These are phyloP conservation scores for Physocephala rufipes DNA, from an alignment of 2,888 invertebrate genomes.

Conservation along the genomic window DNA sequence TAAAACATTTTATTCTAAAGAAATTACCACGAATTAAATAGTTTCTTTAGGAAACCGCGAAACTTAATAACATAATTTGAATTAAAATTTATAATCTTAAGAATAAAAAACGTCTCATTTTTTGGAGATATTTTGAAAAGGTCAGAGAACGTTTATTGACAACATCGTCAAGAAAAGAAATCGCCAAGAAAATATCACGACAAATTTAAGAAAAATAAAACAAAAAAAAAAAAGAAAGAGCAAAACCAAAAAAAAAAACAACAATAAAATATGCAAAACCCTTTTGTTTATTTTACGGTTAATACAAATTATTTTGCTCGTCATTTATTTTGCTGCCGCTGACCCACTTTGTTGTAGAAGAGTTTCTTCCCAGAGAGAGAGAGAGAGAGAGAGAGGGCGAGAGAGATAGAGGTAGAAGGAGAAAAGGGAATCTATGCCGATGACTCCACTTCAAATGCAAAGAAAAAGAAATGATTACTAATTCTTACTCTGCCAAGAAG, in stretches of 20 bases:
- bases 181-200: background rate
- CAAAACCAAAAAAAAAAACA: background rate
- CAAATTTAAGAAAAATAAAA: conserved; percentile 2
- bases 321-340: background rate
- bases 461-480: background rate
- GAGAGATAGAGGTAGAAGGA: too few species aligned
- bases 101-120: background rate
- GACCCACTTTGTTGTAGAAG: background rate
- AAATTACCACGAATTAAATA: too few species aligned
- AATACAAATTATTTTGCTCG: background rate
- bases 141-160: conserved; percentile 26
- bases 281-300: background rate
- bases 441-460: background rate
- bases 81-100: too few species aligned
- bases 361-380: too few species aligned
- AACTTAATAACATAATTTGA: too few species aligned
- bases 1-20: too few species aligned
- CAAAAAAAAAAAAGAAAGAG: background rate
- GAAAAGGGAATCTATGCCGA: too few species aligned
- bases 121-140: conserved; percentile 23
- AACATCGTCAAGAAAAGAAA: conserved; percentile 10
- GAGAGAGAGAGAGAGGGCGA: too few species aligned
- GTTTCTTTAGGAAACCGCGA: too few species aligned
- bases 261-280: background rate
- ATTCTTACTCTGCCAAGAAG: too few species aligned